Conservation (phyloP, 1,140 invertebrate species). For the Lasioglossum albipes region DNA sequence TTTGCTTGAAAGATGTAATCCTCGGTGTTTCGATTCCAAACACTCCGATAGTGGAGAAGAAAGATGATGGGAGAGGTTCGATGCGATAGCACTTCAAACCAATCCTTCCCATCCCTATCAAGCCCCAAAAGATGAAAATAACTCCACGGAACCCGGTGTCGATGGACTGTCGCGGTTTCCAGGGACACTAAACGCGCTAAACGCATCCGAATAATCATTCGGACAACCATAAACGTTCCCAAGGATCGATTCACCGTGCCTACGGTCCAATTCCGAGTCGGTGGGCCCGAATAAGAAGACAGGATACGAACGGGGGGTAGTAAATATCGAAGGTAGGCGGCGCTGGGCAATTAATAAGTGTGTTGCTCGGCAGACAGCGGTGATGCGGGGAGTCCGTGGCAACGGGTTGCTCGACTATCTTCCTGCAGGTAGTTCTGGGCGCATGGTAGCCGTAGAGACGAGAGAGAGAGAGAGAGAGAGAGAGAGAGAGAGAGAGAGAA, state of each 20-base stretch:
- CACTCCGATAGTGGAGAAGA: slow-evolving; percentile 12
- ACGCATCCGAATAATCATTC: not conserved
- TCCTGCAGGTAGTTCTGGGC: slow-evolving; percentile 48
- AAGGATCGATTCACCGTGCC: not conserved
- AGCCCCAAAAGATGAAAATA: too few relatives aligned
- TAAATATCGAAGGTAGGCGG: slow-evolving; percentile 41
- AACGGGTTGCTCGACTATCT: slow-evolving; percentile 38
- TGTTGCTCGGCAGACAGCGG: not conserved
- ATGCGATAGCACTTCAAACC: too few relatives aligned
- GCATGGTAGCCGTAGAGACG: slow-evolving; percentile 54
- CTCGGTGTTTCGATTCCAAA: slow-evolving; percentile 47
- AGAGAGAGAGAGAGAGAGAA: slow-evolving; percentile 54
- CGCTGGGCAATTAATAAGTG: slow-evolving; percentile 40
- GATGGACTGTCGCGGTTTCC: too few relatives aligned
- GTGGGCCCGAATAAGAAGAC: not conserved
- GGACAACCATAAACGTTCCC: not conserved
- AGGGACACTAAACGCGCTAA: too few relatives aligned
- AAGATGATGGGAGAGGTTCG: not conserved
- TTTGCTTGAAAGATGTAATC: slow-evolving; percentile 55
- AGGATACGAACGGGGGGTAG: not conserved
- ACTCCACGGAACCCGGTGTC: too few relatives aligned
- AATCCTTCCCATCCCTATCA: too few relatives aligned
- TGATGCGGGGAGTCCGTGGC: slow-evolving; percentile 17
- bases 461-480: slow-evolving; percentile 27
- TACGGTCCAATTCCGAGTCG: not conserved